A percentile compares a stretch with the other conserved stretches of the same genome.
Conservation (phyloP, 2,888 invertebrate species). For the Xestia ashworthii region DNA sequence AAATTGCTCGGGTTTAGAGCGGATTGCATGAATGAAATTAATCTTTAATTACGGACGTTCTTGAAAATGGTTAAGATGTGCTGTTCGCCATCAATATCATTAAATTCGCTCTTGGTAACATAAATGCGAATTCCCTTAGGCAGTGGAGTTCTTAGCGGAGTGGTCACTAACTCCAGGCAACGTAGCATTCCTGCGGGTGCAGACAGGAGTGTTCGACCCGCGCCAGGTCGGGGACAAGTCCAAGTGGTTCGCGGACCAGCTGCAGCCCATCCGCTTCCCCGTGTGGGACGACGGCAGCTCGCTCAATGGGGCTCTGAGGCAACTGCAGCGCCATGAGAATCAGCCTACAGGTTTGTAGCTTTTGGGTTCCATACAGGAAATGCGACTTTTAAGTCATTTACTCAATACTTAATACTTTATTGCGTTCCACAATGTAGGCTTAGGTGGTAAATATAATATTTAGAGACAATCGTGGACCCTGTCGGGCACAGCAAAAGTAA, state of each 20-base stretch:
- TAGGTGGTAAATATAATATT: no score
- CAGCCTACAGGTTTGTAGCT: constrained; percentile 93
- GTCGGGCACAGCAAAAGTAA: no score
- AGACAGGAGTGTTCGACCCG: constrained; percentile 98
- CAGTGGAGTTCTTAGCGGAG: constrained; percentile 99
- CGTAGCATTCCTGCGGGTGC: constrained; percentile 99
- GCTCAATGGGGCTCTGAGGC: constrained; percentile 94
- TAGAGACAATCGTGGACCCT: no score
- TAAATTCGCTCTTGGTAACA: neutral
- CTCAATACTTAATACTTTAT: no score
- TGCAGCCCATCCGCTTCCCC: constrained; percentile 97
- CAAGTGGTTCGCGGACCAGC: constrained; percentile 97
- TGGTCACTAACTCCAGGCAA: constrained; percentile 99
- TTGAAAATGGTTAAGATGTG: neutral
- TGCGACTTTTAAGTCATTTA: neutral
- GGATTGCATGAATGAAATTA: neutral
- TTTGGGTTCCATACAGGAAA: neutral
- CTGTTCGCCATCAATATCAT: neutral
- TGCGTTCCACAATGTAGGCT: no score
- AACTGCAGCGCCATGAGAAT: constrained; percentile 94
- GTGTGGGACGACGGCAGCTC: constrained; percentile 98
- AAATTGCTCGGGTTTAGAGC: neutral
- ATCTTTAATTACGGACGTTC: neutral
- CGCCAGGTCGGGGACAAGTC: constrained; percentile 99
- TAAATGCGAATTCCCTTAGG: constrained; percentile 86